These are phyloP conservation scores for Salpingus planirostris DNA, from an alignment of 2,888 invertebrate genomes.

Conservation along the genomic window DNA sequence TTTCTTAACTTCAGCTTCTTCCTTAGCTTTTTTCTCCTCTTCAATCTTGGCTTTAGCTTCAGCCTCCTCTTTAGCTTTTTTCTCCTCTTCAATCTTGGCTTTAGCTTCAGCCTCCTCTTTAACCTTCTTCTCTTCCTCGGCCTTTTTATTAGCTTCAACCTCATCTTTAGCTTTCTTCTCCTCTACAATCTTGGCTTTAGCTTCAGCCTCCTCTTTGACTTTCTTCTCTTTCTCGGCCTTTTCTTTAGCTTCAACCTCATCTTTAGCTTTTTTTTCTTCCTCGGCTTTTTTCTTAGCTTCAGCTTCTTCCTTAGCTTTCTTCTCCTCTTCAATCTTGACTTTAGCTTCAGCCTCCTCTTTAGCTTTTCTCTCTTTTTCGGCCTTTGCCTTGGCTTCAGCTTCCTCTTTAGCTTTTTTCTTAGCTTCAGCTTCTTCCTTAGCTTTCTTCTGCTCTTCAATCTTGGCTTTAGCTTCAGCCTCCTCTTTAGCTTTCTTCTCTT, in stretches of 20 bases:
- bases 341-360: neutral
- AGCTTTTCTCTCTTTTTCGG: slow-evolving; percentile 12
- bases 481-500: slow-evolving; percentile 14
- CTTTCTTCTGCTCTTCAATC: slow-evolving; percentile 12
- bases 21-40: slow-evolving; percentile 12
- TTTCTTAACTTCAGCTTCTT: slow-evolving; percentile 9
- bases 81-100: slow-evolving; percentile 16
- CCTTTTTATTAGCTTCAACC: slow-evolving; percentile 10
- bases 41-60: slow-evolving; percentile 12
- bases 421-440: neutral
- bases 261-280: too few species aligned
- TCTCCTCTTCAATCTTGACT: neutral
- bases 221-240: slow-evolving; percentile 13
- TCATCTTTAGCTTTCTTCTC: slow-evolving; percentile 14
- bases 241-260: slow-evolving; percentile 19
- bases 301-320: slow-evolving; percentile 7
- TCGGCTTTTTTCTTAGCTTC: too few species aligned
- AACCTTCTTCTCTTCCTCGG: slow-evolving; percentile 15
- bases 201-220: slow-evolving; percentile 13
- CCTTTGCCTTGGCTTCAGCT: slow-evolving; percentile 2
- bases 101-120: slow-evolving; percentile 19
- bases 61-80: slow-evolving; percentile 15
- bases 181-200: slow-evolving; percentile 13
- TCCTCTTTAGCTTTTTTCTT: slow-evolving; percentile 11
- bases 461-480: slow-evolving; percentile 3